Evolutionary conservation across 2,797 vertebrate species (phyloP), one percentile per base, ranked within the genome.

Genomic region (Morus bassanus): DNA sequence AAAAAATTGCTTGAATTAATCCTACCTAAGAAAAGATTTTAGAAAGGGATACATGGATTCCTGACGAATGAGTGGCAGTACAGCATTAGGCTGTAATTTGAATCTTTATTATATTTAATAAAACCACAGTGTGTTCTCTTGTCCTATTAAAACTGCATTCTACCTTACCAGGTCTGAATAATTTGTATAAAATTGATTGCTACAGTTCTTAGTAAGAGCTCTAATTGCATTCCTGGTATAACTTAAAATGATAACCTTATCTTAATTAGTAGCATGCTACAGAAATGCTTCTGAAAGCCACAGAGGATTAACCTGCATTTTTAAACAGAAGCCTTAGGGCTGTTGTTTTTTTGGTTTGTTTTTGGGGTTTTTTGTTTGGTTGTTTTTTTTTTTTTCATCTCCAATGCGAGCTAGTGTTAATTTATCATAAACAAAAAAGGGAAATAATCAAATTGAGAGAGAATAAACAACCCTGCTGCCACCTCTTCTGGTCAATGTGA

Each of bases 161-260:
- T 97, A 97, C 96, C 95, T 98, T 97, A 96, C 95, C 91, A 96
- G 93, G 85, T 94, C 94, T 97, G 96, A 97, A 98, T 98, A 97
- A 98, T 98, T 97, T 98, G 97, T 97, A 97, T 96, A 97, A 98
- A 98, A 98, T 96, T 97, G 98, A 98, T 98, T 98, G 96, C 97
- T 97, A 93, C 95, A 93, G 94, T 97, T 98, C 97, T 98, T 97
- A 97, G 95, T 95, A 96, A 97, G 97, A 97, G 85, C 93, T 98
- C 97, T 98, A 98, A 98, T 98, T 98, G 98, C 97, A 96, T 98
- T 98, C 97, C 94, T 97, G 85, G 96, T 98, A 96, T 97, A 98
- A 98, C 97, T 98, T 98, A 97, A 98, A 98, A 97, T 96, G 97
- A 98, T 98, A 98, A 98, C 97, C 98, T 98, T 98, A 98, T 98